Evolutionary conservation across 2,797 vertebrate genomes (phyloP), one percentile per base, ranked within the genome.

Genomic region (Rhinoraja longicauda): DNA sequence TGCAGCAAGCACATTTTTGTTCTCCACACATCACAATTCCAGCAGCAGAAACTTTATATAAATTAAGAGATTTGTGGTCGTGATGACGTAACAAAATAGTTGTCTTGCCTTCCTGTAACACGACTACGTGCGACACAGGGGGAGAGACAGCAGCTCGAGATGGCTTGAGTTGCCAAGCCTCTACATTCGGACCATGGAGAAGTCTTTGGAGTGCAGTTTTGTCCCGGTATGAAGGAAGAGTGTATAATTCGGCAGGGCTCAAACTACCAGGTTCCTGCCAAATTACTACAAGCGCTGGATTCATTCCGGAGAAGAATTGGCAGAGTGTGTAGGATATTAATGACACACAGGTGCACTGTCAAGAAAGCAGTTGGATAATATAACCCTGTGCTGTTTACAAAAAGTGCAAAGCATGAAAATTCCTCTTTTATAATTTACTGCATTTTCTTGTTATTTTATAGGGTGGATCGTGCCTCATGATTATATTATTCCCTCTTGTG

Each of bases 331-430:
- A 78, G 17, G 32, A 78, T 78, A 78, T 78, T 39, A 78, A 78
- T 78, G 15, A 78, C 36, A 78, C 39, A 39, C 77, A 78, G 77
- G 77, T 78, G 77, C 77, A 39, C 32, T 39, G 2, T 78, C 39
- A 39, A 39, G 77, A 39, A 78, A 1, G 15, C 36, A 78, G 78
- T 19, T 39, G 77, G 77, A 78, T 78, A 36, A 78, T 39, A 78
- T 19, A 78, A 78, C 32, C 17, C 36, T 78, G 77, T 39, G 77
- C 77, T 39, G 77, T 78, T 78, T 78, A 78, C 77, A 21, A 39
- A 39, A 78, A 78, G 77, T 39, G 13, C 77, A 78, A 78, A 78
- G 77, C 77, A 78, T 78, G 77, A 78, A 36, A 77, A 77, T 77
- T 15, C 75, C 32, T 19, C 32, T 36, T 78, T 78, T 32, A 17